A percentile compares a stretch with the other conserved stretches of the same genome.
These are phyloP conservation scores for Napeogenes inachia DNA, from an alignment of 2,888 invertebrate genomes.

Conservation along the genomic window DNA sequence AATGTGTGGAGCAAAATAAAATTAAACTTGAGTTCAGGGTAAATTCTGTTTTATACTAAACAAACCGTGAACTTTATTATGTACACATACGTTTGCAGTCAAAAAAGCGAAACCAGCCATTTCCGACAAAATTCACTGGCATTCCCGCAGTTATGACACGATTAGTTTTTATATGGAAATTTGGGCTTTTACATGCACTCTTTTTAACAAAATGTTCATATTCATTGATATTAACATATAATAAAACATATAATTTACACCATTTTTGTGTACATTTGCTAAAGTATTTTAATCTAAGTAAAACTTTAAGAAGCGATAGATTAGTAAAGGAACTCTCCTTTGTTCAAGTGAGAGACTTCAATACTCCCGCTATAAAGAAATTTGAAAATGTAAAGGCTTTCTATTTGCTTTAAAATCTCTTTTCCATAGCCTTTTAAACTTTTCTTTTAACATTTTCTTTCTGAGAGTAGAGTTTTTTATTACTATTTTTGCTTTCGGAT, in stretches of 20 bases:
- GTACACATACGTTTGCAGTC: constrained; percentile 30
- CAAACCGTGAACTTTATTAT: constrained; percentile 45
- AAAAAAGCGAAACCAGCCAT: constrained; percentile 18
- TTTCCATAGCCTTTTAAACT: constrained; percentile 4
- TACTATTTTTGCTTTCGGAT: neutral
- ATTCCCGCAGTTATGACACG: no score
- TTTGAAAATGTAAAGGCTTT: constrained; percentile 4
- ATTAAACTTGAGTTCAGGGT: constrained; percentile 55
- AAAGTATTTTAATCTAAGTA: neutral
- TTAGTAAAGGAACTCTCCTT: constrained; percentile 13
- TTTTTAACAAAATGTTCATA: no score
- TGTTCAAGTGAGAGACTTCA: constrained; percentile 16
- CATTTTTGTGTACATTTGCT: no score
- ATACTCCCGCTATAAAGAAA: constrained; percentile 7
- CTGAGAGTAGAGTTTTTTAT: neutral
- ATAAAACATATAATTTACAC: no score
- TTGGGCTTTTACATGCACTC: no score
- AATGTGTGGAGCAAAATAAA: constrained; percentile 44
- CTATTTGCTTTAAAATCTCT: constrained; percentile 7
- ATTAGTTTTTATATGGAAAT: no score
- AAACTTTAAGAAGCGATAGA: constrained; percentile 3
- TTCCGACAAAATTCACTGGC: constrained; percentile 5
- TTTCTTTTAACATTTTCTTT: constrained; percentile 1
- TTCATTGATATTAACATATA: no score
- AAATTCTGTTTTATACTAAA: constrained; percentile 49